These are phyloP conservation scores for Lamprotornis superbus DNA, from an alignment of 2,113 vertebrate species.

Conservation along the genomic window DNA sequence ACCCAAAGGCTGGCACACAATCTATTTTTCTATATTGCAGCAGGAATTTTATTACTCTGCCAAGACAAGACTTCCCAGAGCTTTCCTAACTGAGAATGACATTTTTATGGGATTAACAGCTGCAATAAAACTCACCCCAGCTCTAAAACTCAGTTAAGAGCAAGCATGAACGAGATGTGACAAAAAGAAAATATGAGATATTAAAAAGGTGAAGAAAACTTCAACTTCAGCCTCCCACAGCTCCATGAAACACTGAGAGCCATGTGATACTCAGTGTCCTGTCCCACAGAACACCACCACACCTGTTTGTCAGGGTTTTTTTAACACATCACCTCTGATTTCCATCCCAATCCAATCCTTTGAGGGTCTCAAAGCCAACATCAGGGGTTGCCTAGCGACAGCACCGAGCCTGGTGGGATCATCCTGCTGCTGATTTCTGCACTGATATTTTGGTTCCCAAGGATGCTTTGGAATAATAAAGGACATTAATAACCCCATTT, in stretches of 20 bases:
- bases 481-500: not conserved
- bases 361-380: not conserved
- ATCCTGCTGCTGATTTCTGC: not conserved
- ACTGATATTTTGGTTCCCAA: not conserved
- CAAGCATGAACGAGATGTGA: not conserved
- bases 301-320: not conserved
- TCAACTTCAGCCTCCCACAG: not conserved
- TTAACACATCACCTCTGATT: not conserved
- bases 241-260: not conserved
- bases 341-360: not conserved
- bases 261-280: not conserved
- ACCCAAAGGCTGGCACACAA: not conserved
- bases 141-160: not conserved
- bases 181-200: not conserved
- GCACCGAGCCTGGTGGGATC: not conserved
- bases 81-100: not conserved
- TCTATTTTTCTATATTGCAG: not conserved
- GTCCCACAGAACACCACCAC: not conserved
- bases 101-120: not conserved
- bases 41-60: not conserved
- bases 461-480: not conserved
- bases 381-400: slow-evolving; percentile 18
- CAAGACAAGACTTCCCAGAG: not conserved
- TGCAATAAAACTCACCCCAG: not conserved
- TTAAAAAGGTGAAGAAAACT: not conserved